These are phyloP conservation scores for Drosophila nigricruria DNA, from an alignment of 2,888 invertebrate genomes.

Conservation along the genomic window DNA sequence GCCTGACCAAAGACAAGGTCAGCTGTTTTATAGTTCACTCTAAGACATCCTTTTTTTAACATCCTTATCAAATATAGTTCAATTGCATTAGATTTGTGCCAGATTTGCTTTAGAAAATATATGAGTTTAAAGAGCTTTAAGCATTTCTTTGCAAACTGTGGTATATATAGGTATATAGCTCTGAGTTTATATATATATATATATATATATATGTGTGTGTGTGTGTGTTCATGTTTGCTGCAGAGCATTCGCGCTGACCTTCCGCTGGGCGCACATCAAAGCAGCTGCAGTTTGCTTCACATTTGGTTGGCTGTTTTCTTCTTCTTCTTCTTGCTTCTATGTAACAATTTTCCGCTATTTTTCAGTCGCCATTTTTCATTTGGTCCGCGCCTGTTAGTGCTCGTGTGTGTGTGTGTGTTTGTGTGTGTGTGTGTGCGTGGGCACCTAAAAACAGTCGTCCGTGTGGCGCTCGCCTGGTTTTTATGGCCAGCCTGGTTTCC, in stretches of 20 bases:
- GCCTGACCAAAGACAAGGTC: too few relatives aligned
- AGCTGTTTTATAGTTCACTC: background rate
- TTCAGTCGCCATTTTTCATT: slow-evolving; percentile 76
- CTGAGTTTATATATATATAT: background rate
- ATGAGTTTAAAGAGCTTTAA: slow-evolving; percentile 12
- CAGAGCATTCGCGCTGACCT: slow-evolving; percentile 44
- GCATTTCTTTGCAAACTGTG: background rate
- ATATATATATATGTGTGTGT: background rate
- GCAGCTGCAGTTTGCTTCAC: slow-evolving; percentile 45
- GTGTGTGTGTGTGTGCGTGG: slow-evolving; percentile 30
- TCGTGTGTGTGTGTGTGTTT: slow-evolving; percentile 16
- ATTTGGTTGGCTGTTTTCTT: slow-evolving; percentile 52
- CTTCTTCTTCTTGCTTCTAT: slow-evolving; percentile 3
- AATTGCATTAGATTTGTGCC: background rate
- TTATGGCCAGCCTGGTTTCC: slow-evolving; percentile 66
- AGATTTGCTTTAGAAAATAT: background rate
- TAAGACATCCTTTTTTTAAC: background rate
- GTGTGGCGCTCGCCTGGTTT: slow-evolving; percentile 72
- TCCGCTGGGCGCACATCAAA: slow-evolving; percentile 62
- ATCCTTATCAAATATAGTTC: background rate
- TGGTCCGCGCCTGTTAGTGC: slow-evolving; percentile 12
- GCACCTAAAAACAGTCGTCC: slow-evolving; percentile 78
- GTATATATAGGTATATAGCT: slow-evolving; percentile 1
- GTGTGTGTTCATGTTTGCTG: slow-evolving; percentile 19
- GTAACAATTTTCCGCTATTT: slow-evolving; percentile 49